Percentiles rank a stretch among this genome's conserved stretches.
Conservation (phyloP, 1,140 invertebrate species). For the Chionoecetes opilio region DNA sequence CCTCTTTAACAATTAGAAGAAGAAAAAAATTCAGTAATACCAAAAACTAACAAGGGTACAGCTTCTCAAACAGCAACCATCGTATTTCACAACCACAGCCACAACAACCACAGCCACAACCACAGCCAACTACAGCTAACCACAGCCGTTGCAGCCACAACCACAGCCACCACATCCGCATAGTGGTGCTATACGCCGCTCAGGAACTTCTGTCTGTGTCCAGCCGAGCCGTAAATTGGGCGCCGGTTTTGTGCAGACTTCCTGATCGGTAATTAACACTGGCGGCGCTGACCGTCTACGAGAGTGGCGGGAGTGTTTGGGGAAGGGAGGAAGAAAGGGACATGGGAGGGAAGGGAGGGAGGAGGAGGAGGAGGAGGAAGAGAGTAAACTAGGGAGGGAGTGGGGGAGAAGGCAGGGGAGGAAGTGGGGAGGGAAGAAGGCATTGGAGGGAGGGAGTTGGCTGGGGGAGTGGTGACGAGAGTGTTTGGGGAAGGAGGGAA, state of each 20-base stretch:
- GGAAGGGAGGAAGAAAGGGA: not conserved
- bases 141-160: too few relatives aligned
- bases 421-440: not conserved
- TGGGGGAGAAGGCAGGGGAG: not conserved
- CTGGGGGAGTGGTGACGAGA: not conserved
- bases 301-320: too few relatives aligned
- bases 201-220: not conserved
- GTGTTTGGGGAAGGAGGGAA: not conserved
- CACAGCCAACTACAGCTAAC: too few relatives aligned
- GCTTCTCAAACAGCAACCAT: too few relatives aligned
- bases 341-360: not conserved
- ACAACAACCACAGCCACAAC: too few relatives aligned
- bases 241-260: not conserved
- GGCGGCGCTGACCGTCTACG: not conserved
- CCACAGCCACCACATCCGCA: too few relatives aligned
- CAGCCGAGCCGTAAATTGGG: not conserved
- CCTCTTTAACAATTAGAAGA: too few relatives aligned
- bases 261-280: conserved; percentile 29
- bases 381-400: too few relatives aligned
- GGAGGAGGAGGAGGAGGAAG: not conserved
- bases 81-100: too few relatives aligned
- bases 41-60: too few relatives aligned
- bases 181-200: not conserved
- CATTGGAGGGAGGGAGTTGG: too few relatives aligned
- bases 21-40: too few relatives aligned